Base-by-base conservation (phyloP, 92 coral and sea anemone genomes). In the Epizoanthus rinbou region DNA sequence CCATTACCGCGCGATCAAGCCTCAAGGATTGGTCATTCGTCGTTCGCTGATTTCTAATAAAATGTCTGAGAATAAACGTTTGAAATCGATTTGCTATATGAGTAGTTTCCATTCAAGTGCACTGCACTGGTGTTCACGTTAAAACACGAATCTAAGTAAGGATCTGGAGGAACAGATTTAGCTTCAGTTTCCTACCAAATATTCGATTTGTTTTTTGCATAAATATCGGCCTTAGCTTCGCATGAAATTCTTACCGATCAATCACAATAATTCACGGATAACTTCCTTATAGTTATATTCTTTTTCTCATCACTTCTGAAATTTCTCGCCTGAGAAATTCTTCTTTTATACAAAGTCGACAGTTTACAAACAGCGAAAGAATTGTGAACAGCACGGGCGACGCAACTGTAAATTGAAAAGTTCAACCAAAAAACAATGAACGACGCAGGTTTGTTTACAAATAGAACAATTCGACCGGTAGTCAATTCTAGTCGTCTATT, bases 381-480 rank as follows among this genome's bases (percentile, higher is more conserved):
- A 69, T 64, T 24, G 47, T 13, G 65, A 57, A 85, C 66, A 75
- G 74, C 87, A 60, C 47, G 67, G 23, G 73, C 43, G 21, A 50
- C 17, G 58, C 31, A 53, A 66, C 39, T 53, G 84, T 73, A 52
- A 80, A 56, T 54, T 70, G 66, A 85, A 85, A 65, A 76, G 82
- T 75, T 65, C 74, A 75, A 63, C 80, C 16, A 17, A 33, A 64
- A 66, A 54, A 71, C 83, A 56, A 65, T 28, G 50, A 64, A 24
- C 66, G 25, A 5, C 70, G 21, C 64, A 80, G 64, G 33, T 33
- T 75, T 85, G 84, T 72, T 76, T 76, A 62, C 76, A 76, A 45
- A 85, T 74, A 75, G 84, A 85, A 74, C 76, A 76, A 64, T 85
- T 76, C 52, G 73, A 66, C 57, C 74, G 64, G 64, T 59, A 21